A percentile compares a stretch with the other conserved stretches of the same genome.
Evolutionary conservation across 2,797 vertebrate species (phyloP).

Genomic region (Gymnopithys bicolor): DNA sequence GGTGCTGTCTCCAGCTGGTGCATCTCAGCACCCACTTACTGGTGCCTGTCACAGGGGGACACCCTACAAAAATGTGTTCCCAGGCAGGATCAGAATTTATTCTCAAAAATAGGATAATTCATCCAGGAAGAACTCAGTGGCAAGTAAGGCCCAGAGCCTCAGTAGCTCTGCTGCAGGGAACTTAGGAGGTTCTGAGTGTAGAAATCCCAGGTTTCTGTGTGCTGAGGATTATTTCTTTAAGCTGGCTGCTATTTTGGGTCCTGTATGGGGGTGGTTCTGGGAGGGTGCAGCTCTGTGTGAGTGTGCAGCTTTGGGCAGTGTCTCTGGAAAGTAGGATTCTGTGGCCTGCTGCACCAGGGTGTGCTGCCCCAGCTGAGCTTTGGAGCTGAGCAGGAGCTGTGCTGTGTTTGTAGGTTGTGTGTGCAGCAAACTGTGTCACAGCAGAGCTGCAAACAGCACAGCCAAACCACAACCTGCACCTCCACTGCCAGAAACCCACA

Average conservation of each 20-base stretch:
- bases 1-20: slow-evolving; percentile 17
- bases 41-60: neutral
- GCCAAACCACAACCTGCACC: neutral
- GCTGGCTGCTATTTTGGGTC: neutral
- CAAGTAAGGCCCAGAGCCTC: neutral
- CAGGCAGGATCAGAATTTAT: neutral
- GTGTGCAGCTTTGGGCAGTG: neutral
- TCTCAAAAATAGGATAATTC: neutral
- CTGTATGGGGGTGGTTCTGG: neutral
- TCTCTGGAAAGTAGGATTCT: neutral
- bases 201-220: neutral
- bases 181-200: rapidly evolving
- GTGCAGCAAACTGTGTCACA: neutral
- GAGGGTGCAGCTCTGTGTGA: neutral
- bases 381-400: neutral
- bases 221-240: neutral
- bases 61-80: neutral
- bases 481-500: neutral
- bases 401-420: neutral
- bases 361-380: neutral
- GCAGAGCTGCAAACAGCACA: neutral
- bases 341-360: neutral
- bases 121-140: neutral
- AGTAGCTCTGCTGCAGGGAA: neutral
- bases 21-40: neutral